phyloP scores from a whole-genome alignment of 2,888 invertebrate genomes.

The Cheilosia vernalis region DNA sequence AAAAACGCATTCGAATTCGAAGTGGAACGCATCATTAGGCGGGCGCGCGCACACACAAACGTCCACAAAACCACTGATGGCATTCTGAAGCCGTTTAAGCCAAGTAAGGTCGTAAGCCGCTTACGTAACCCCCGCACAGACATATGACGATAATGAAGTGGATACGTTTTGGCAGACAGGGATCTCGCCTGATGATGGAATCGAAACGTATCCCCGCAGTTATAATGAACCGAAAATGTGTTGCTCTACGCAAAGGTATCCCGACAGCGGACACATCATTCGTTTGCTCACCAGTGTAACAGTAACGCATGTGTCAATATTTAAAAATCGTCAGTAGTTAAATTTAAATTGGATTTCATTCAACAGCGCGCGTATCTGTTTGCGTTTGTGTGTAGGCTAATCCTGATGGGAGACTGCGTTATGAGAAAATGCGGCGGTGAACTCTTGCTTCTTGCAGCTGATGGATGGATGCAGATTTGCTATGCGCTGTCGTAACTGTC shows the following conservation, averaged over 20 bases:
- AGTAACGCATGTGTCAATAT: constrained; percentile 20
- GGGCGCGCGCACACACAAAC: background rate
- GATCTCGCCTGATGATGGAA: constrained; percentile 25
- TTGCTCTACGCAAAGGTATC: background rate
- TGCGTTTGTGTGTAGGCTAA: background rate
- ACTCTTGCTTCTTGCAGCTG: background rate
- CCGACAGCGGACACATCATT: background rate
- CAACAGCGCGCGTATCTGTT: background rate
- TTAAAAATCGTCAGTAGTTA: constrained; percentile 35
- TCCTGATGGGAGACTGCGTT: constrained; percentile 1
- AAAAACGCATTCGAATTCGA: constrained; percentile 15
- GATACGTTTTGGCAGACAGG: constrained; percentile 42
- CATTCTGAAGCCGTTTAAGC: constrained; percentile 29
- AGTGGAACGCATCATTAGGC: constrained; percentile 52
- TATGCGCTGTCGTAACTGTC: constrained; percentile 6
- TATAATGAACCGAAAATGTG: constrained; percentile 3
- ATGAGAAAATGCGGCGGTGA: constrained; percentile 31
- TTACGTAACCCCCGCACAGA: constrained; percentile 56
- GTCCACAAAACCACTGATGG: background rate
- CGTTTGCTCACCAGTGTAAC: background rate
- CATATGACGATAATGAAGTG: constrained; percentile 45
- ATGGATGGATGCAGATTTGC: constrained; percentile 17
- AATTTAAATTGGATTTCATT: constrained; percentile 32
- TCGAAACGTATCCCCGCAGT: background rate
- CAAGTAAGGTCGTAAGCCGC: constrained; percentile 54